Base-by-base conservation (phyloP, 2,113 vertebrate genomes). In the Pollimyrus isidori region DNA sequence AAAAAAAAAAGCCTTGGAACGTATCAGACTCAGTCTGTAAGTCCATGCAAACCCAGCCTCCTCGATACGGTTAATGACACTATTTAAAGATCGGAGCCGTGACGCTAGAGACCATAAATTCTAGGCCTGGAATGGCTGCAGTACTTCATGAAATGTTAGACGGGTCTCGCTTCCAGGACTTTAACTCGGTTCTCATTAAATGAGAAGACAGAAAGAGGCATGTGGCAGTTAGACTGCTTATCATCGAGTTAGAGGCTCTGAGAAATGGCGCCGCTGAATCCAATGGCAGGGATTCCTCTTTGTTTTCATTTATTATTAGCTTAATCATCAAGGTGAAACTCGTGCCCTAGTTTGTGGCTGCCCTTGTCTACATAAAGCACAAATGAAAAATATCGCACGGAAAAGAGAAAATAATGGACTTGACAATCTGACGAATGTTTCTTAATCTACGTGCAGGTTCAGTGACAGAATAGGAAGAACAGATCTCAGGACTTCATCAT, bases 1-100 rank as follows among this genome's bases (percentile, higher is more conserved):
- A 42, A 45, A 62, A 42, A 21, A 42, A 45, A 87, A 56, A 7
- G 7, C 7, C 39, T 17, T 7, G 3, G 88, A 91, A 92, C 93
- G 94, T 93, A 92, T 92, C 92, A 92, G 92, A 89, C 91, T 91
- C 90, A 87, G 93, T 89, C 92, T 73, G 13, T 26, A 49, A 49
- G 23, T 86, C 56, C 19, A 87, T 89, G 91, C 62, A 80, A 87
- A 93, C 92, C 92, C 92, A 90, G 87, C 88, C 92, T 92, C 91
- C 92, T 93, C 89, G 89, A 87, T 76, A 93, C 94, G 93, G 93
- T 96, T 95, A 93, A 96, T 96, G 94, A 95, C 92, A 90, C 91
- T 91, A 93, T 92, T 94, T 95, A 95, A 94, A 94, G 94, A 95
- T 96, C 93, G 92, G 88, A 35, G 87, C 92, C 93, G 93, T 94